Evolutionary conservation across 2,888 invertebrate genomes (phyloP).

Genomic region (Napeogenes sylphis): DNA sequence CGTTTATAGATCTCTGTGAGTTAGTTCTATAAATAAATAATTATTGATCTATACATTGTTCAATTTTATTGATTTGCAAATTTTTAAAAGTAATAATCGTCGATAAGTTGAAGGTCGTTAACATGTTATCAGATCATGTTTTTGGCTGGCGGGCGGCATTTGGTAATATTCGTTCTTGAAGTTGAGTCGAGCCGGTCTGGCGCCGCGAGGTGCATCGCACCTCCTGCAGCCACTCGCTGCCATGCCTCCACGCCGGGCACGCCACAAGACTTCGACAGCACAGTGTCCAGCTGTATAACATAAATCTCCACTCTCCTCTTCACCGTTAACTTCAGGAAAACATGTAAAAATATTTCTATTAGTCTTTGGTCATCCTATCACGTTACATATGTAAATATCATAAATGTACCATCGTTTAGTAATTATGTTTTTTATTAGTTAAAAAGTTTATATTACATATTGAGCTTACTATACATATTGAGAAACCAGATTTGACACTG

Average conservation of each 20-base stretch:
- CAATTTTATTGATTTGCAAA: background rate
- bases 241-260: constrained; percentile 33
- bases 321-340: background rate
- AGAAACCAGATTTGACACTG: no score
- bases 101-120: constrained; percentile 40
- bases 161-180: constrained; percentile 36
- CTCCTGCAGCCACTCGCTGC: constrained; percentile 38
- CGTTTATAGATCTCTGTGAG: background rate
- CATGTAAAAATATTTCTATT: constrained; percentile 3
- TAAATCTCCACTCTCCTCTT: background rate
- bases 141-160: constrained; percentile 41
- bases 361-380: background rate
- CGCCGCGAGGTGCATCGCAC: constrained; percentile 38
- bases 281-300: background rate
- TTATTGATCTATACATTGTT: no score
- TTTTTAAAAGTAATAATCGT: constrained; percentile 23
- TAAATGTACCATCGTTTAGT: background rate
- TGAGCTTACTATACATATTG: no score
- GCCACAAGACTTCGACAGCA: constrained; percentile 16
- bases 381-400: background rate
- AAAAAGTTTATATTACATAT: no score
- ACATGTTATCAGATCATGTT: constrained; percentile 41
- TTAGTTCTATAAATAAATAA: background rate
- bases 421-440: constrained; percentile 16
- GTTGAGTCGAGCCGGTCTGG: constrained; percentile 36